A percentile compares a stretch with the other conserved stretches of the same genome.
Conservation (phyloP, 2,797 vertebrate genomes). For the Gadopsis marmoratus region DNA sequence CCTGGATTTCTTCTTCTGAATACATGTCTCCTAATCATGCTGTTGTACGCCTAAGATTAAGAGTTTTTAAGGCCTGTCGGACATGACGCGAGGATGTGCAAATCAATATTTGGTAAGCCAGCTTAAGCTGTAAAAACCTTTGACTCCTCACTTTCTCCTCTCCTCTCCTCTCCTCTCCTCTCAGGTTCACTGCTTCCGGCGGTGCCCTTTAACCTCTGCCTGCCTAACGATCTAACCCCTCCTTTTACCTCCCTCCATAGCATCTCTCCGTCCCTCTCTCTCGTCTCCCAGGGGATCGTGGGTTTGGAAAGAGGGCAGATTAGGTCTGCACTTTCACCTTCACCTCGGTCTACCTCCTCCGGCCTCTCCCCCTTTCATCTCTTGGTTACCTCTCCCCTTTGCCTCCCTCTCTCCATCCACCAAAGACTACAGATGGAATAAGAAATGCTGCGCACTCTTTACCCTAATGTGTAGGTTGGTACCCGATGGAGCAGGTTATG, state of each 20-base stretch:
- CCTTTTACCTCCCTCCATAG: constrained; percentile 37
- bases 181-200: constrained; percentile 27
- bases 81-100: constrained; percentile 54
- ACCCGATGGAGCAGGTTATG: constrained; percentile 46
- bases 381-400: constrained; percentile 23
- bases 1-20: constrained; percentile 29
- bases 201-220: constrained; percentile 62
- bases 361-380: not conserved
- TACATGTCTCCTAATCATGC: constrained; percentile 46
- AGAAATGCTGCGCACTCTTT: constrained; percentile 54
- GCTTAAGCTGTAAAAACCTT: constrained; percentile 57
- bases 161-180: constrained; percentile 17
- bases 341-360: constrained; percentile 48
- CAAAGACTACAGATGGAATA: constrained; percentile 54
- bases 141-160: constrained; percentile 23
- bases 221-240: constrained; percentile 73
- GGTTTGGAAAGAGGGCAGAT: constrained; percentile 47
- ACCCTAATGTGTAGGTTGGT: constrained; percentile 61
- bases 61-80: constrained; percentile 60
- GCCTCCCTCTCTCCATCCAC: constrained; percentile 29
- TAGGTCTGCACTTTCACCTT: constrained; percentile 68
- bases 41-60: constrained; percentile 56
- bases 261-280: constrained; percentile 45
- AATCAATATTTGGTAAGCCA: constrained; percentile 67
- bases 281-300: constrained; percentile 59